Base-by-base conservation (phyloP, 2,113 vertebrate species). In the Phalacrocorax carbo region DNA sequence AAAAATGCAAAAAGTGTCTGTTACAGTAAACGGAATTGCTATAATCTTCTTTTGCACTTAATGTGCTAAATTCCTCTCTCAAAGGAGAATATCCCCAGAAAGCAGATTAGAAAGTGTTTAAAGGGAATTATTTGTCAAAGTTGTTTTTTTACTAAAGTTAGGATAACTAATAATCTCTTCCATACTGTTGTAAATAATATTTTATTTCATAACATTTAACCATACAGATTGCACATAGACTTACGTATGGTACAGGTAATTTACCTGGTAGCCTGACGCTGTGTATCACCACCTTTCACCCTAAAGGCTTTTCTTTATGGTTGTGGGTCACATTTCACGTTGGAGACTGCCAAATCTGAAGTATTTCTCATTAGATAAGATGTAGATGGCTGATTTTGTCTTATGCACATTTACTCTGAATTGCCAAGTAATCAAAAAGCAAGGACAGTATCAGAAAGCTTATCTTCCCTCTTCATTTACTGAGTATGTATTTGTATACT, bases 101-200 rank as follows among this genome's bases (percentile, higher is more conserved):
- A 98, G 97, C 97, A 97, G 96, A 97, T 98, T 98, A 97, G 87
- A 95, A 96, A 83, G 96, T 97, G 73, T 96, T 96, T 97, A 96
- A 97, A 92, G 76, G 92, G 96, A 96, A 96, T 97, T 97, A 97
- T 96, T 97, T 96, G 85, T 96, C 89, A 81, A 81, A 95, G 89
- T 97, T 96, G 19, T 25, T 95, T 90, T 96, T 86, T 79, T 61
- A 77, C 73, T 86, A 5, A 94, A 84, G 66, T 94, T 95, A 94
- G 55, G 86, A 42, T 90, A 95, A 94, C 84, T 82, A 87, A 36
- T 94, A 95, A 95, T 91, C 87, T 94, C 62, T 90, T 90, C 93
- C 38, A 51, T 83, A 69, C 82, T 94, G 65, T 65, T 90, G 44
- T 80, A 64, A 61, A 48, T 86, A 72, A 29, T 73, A 52, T 48